phyloP scores from a whole-genome alignment of 2,113 vertebrate genomes.

The Nyctereutes procyonoides region DNA sequence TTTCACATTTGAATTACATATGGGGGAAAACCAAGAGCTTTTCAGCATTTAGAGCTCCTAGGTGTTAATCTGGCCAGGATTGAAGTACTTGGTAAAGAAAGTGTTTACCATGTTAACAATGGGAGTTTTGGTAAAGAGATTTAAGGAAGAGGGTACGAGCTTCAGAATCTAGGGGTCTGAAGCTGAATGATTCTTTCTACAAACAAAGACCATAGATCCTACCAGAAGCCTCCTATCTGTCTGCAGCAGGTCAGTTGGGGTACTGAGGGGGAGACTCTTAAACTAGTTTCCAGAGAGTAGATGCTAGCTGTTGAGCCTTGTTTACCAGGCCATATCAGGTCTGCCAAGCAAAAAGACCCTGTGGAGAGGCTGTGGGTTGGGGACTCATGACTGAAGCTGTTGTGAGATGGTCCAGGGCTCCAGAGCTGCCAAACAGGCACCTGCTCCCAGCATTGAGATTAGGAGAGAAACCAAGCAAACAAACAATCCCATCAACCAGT shows the following conservation, averaged over 20 bases:
- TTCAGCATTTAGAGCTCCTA: not conserved
- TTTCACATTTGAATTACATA: slow-evolving; percentile 44
- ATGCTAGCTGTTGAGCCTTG: slow-evolving; percentile 33
- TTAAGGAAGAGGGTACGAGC: not conserved
- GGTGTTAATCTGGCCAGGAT: not conserved
- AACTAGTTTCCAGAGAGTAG: slow-evolving; percentile 63
- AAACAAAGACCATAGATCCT: not conserved
- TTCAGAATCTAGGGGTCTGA: not conserved
- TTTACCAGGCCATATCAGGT: slow-evolving; percentile 46
- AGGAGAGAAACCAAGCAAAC: slow-evolving; percentile 65
- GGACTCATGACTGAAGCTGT: not conserved
- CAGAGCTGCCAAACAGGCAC: slow-evolving; percentile 45
- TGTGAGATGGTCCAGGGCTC: slow-evolving; percentile 2
- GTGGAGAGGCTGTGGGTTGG: not conserved
- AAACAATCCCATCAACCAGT: not conserved
- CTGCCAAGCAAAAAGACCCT: slow-evolving; percentile 53
- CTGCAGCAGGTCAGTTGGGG: not conserved
- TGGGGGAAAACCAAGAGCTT: not conserved
- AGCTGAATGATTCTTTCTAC: slow-evolving; percentile 36
- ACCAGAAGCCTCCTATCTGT: not conserved
- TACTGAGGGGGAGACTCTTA: not conserved
- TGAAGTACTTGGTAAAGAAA: not conserved
- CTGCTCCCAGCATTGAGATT: slow-evolving; percentile 64
- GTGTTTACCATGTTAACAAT: not conserved
- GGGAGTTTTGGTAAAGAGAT: slow-evolving; percentile 10